phyloP scores from a whole-genome alignment of 2,888 invertebrate species.

The Archips crataeganus region DNA sequence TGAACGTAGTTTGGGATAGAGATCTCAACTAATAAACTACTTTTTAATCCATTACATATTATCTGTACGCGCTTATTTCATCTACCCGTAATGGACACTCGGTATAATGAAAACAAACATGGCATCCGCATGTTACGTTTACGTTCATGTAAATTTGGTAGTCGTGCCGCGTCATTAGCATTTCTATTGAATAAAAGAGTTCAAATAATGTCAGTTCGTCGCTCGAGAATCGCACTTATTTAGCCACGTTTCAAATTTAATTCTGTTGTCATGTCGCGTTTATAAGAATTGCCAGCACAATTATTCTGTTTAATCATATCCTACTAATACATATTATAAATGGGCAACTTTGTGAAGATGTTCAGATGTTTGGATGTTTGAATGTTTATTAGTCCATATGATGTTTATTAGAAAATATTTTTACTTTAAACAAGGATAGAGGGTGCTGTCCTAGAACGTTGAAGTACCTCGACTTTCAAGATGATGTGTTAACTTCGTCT shows the following conservation, averaged over 20 bases:
- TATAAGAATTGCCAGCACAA: not conserved
- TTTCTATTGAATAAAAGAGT: conserved; percentile 15
- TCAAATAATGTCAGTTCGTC: conserved; percentile 4
- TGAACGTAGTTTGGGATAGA: not conserved
- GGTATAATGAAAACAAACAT: conserved; percentile 1
- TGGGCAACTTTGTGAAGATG: too few species aligned
- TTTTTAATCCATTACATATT: not conserved
- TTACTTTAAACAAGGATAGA: too few species aligned
- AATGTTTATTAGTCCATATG: too few species aligned
- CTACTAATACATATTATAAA: too few species aligned
- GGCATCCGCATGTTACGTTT: not conserved
- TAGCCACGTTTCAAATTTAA: not conserved
- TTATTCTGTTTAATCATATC: too few species aligned
- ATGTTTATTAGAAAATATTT: too few species aligned
- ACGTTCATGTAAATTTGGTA: conserved; percentile 8
- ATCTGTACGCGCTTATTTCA: not conserved
- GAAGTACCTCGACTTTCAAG: too few species aligned
- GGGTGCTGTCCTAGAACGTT: too few species aligned
- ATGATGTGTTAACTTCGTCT: too few species aligned
- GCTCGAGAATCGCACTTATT: conserved; percentile 1
- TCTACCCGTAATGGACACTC: not conserved
- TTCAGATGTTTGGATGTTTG: too few species aligned
- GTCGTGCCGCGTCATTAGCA: conserved; percentile 12
- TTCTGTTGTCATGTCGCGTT: not conserved
- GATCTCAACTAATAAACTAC: not conserved